Evolutionary conservation across 2,113 vertebrate genomes (phyloP), one percentile per base, ranked within the genome.

Genomic region (Menura novaehollandiae): DNA sequence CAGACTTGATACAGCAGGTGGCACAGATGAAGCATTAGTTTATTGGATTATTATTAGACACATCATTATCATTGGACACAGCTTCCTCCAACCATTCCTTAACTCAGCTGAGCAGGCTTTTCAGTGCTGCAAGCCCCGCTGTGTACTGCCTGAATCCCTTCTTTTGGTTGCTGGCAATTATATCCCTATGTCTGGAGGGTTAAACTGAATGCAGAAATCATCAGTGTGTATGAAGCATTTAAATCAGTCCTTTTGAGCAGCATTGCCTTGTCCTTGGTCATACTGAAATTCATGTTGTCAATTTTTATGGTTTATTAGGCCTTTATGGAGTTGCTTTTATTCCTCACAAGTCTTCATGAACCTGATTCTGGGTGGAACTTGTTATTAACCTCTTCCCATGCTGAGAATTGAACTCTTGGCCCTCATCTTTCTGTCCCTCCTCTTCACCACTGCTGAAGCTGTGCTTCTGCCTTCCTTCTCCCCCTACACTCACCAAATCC

Each of bases 361-460:
- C 19, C n/a, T 93, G 55, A 92, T 82, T 88, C 68, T 49, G n/a
- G 74, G 37, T 1, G 5, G 74, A 74, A 75, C 46, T 93, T 84
- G 53, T 78, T 88, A 93, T 94, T 96, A 96, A 95, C 63, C 80
- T 94, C 73, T 85, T 93, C 58, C 44, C 74, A 53, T 53, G 30
- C 89, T 95, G 74, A 59, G 64, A 88, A 69, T 9, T 94, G 63
- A 95, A 91, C 71, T 66, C 22, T 41, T 41, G 46, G 49, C 71
- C 53, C 52, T 87, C 75, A 41, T 74, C 28, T 85, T 95, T 93
- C 79, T 81, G 32, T 66, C 35, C 35, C 43, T 88, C 13, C 46
- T 79, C 35, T 94, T 73, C 74, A 76, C 28, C 55, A 26, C 30
- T 14, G 26, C 43, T 82, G 77, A 84, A 95, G 51, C 16, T 28